These are phyloP conservation scores for Synanceia verrucosa DNA, from an alignment of 2,797 vertebrate genomes.

Conservation along the genomic window DNA sequence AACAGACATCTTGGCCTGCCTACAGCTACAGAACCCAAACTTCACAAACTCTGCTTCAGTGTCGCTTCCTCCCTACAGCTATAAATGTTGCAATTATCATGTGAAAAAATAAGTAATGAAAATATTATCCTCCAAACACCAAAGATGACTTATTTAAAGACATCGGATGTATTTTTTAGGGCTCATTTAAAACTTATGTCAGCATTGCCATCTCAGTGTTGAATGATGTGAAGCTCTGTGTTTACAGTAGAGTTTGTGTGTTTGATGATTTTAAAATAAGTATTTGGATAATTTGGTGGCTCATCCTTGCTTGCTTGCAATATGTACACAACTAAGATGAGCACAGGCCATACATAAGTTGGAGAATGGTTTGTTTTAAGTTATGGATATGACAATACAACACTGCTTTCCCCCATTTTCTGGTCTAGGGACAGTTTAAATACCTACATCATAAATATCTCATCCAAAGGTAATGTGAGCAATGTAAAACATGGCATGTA, in stretches of 20 bases:
- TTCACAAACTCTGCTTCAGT: slow-evolving; percentile 17
- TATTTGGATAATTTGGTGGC: slow-evolving; percentile 19
- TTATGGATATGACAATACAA: background rate
- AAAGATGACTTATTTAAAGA: slow-evolving; percentile 54
- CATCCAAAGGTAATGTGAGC: background rate
- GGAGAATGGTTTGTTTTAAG: background rate
- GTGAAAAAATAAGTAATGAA: slow-evolving; percentile 43
- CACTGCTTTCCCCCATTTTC: background rate
- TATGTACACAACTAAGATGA: slow-evolving; percentile 20
- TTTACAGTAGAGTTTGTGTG: slow-evolving; percentile 25
- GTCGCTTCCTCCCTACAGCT: slow-evolving; percentile 43
- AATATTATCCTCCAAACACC: slow-evolving; percentile 47
- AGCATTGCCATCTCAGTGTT: slow-evolving; percentile 36
- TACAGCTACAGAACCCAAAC: slow-evolving; percentile 1
- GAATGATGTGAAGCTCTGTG: slow-evolving; percentile 26
- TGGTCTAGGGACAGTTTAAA: background rate
- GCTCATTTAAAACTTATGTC: slow-evolving; percentile 59
- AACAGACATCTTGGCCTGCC: slow-evolving; percentile 23
- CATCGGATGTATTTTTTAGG: slow-evolving; percentile 60
- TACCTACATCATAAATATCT: background rate
- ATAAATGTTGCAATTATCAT: slow-evolving; percentile 51
- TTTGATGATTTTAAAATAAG: slow-evolving; percentile 28
- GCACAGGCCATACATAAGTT: background rate
- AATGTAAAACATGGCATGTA: background rate
- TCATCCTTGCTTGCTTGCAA: background rate